phyloP scores from a whole-genome alignment of 2,113 vertebrate species.

The Ceyx melanurus region DNA sequence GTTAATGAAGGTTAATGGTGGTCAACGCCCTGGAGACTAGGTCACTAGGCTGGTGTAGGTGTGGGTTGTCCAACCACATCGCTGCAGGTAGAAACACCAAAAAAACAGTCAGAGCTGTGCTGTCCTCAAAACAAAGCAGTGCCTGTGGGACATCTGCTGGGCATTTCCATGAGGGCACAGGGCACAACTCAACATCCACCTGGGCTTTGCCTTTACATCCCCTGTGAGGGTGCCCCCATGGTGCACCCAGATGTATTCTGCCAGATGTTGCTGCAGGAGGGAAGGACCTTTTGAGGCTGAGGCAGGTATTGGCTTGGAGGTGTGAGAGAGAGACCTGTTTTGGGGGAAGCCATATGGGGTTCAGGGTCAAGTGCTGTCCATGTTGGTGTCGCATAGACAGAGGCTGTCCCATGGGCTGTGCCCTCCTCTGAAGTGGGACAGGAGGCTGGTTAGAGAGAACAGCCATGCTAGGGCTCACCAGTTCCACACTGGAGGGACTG shows the following conservation, averaged over 20 bases:
- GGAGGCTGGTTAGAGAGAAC: background rate
- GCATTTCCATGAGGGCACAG: background rate
- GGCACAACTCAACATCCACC: background rate
- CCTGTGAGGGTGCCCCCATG: accelerated
- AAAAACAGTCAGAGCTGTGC: background rate
- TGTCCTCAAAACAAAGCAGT: background rate
- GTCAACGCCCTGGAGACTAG: background rate
- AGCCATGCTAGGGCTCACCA: background rate
- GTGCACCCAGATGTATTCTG: background rate
- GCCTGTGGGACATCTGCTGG: background rate
- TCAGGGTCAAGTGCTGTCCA: accelerated
- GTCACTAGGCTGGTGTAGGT: background rate
- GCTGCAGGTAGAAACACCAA: background rate
- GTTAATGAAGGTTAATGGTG: conserved; percentile 49
- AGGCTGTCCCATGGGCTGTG: background rate
- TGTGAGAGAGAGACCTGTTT: background rate
- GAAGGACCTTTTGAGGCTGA: background rate
- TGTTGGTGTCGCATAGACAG: background rate
- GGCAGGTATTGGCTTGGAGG: background rate
- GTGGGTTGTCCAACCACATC: background rate
- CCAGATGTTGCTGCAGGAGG: background rate
- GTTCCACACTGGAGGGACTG: background rate
- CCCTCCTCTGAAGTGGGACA: background rate
- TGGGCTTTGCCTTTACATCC: background rate
- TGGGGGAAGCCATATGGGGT: accelerated